Base-by-base conservation (phyloP, 2,888 invertebrate species). In the Phyllotreta cruciferae region DNA sequence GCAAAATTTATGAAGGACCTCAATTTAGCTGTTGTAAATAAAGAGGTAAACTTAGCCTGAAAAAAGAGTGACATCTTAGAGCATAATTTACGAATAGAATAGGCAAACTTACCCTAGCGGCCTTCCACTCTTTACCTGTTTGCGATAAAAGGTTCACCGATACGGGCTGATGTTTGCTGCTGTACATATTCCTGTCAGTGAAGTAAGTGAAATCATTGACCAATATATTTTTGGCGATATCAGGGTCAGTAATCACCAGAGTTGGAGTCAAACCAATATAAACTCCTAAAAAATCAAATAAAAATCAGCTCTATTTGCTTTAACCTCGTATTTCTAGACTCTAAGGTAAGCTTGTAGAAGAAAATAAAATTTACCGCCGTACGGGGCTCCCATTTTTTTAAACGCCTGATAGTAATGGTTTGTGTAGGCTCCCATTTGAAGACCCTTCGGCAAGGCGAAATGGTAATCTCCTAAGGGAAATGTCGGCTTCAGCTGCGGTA, bases 381-480 rank as follows among this genome's bases (percentile, higher is more conserved):
- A 11, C 14, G 50, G 56, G n/a, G 41, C 39, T 14, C 56, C 62
- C 8, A 41, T 52, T n/a, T 50, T 50, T n/a, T 50, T 62, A 55
- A 62, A 62, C n/a, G 50, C 56, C 10, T 62, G 14, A 24, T 62
- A 62, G 1, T 56, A 56, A 37, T 11, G 7, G 11, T 44, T 50
- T n/a, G 56, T 56, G 1, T 56, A n/a, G 3, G 42, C 39, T 41
- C 62, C 62, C 1, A 62, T 13, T 8, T 42, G 38, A 24, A 62
- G 50, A 24, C 62, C 62, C 45, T 37, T 62, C n/a, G 62, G 62
- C 7, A 62, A 37, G 7, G 55, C 10, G 24, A 24, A 37, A 11
- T 38, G 11, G 38, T 62, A 41, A 13, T 62, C 47, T 10, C 62
- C 62, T 14, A 62, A 11, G 4, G 62, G 62, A 45, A 62, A 62